These are phyloP conservation scores for Homarus americanus DNA, from an alignment of 1,140 invertebrate species.

Conservation along the genomic window DNA sequence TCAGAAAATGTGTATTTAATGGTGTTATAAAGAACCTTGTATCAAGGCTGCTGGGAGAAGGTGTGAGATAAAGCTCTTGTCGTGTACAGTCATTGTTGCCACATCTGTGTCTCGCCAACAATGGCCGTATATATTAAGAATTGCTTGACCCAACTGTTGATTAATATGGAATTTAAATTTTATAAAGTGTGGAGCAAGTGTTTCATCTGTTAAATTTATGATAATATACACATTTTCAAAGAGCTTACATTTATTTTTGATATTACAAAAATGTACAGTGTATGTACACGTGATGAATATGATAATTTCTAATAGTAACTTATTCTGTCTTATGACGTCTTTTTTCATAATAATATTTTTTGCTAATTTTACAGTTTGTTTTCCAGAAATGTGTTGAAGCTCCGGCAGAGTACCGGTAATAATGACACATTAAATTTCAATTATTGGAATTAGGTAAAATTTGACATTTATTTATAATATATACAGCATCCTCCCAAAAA, in stretches of 20 bases:
- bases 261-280: background rate
- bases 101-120: background rate
- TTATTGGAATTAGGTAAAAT: background rate
- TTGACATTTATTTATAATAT: too few species aligned
- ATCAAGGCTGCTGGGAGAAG: background rate
- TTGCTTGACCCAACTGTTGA: background rate
- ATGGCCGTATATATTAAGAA: background rate
- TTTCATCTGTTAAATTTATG: background rate
- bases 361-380: background rate
- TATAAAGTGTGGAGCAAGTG: background rate
- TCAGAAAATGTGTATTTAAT: background rate
- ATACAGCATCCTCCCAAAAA: too few species aligned
- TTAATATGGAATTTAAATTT: background rate
- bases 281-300: background rate
- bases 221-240: background rate
- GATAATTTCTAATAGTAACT: background rate
- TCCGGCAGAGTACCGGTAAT: background rate
- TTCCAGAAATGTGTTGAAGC: background rate
- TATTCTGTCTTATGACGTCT: background rate
- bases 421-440: background rate
- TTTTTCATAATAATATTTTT: background rate
- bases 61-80: background rate
- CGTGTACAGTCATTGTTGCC: background rate
- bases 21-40: background rate
- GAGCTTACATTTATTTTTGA: background rate